These are phyloP conservation scores for Euwallacea fornicatus DNA, from an alignment of 1,140 invertebrate species.

Conservation along the genomic window DNA sequence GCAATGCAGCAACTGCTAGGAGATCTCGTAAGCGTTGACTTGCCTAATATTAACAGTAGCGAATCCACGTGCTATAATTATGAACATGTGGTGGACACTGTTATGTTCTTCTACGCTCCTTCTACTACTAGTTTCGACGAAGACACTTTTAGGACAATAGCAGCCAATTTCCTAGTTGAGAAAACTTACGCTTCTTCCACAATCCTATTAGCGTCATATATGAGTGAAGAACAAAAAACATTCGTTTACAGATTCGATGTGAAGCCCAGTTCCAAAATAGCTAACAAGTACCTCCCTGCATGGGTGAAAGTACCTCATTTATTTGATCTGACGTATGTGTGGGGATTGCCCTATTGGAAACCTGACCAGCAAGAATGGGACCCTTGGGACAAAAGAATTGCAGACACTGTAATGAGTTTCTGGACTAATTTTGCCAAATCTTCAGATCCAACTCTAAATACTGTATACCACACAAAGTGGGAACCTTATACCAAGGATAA, in stretches of 20 bases:
- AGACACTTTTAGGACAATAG: slow-evolving; percentile 60
- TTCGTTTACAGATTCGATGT: slow-evolving; percentile 77
- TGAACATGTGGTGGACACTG: slow-evolving; percentile 70
- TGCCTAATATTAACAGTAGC: slow-evolving; percentile 59
- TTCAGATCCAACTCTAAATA: slow-evolving; percentile 68
- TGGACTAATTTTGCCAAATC: slow-evolving; percentile 73
- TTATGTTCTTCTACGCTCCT: slow-evolving; percentile 74
- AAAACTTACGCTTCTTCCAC: slow-evolving; percentile 72
- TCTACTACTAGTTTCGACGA: slow-evolving; percentile 58
- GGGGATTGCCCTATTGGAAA: slow-evolving; percentile 72
- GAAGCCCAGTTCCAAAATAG: slow-evolving; percentile 65
- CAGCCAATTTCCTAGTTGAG: slow-evolving; percentile 71
- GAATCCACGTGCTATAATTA: slow-evolving; percentile 68
- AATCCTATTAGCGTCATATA: slow-evolving; percentile 64
- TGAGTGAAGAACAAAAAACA: slow-evolving; percentile 62
- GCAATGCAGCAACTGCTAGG: slow-evolving; percentile 62
- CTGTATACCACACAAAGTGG: slow-evolving; percentile 68
- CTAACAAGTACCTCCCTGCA: slow-evolving; percentile 64
- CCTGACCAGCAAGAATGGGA: slow-evolving; percentile 64
- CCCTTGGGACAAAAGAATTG: slow-evolving; percentile 70
- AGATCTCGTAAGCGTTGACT: slow-evolving; percentile 62
- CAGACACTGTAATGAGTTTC: slow-evolving; percentile 75
- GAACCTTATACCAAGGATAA: slow-evolving; percentile 62
- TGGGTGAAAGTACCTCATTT: slow-evolving; percentile 78
- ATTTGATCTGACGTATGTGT: slow-evolving; percentile 76